phyloP scores from a whole-genome alignment of 2,888 invertebrate species.

The Sminthurinus aureus region DNA sequence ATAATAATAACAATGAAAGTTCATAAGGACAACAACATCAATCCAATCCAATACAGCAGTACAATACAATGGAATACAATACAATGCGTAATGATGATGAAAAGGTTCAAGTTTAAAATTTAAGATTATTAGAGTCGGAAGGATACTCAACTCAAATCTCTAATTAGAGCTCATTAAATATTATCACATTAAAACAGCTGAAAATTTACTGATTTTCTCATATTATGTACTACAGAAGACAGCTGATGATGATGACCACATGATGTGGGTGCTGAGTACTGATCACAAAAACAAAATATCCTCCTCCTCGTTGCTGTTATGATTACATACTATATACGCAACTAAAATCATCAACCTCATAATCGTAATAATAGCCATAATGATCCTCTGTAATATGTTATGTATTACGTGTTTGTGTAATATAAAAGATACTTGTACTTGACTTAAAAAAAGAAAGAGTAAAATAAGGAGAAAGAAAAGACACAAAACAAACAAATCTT shows the following conservation, averaged over 20 bases:
- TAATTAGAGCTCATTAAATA: slow-evolving; percentile 40
- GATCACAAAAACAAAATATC: background rate
- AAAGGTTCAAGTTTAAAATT: slow-evolving; percentile 3
- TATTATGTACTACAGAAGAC: too few species aligned
- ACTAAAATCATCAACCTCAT: background rate
- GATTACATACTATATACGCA: background rate
- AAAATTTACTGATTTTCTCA: background rate
- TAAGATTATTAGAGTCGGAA: background rate
- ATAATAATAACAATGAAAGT: background rate
- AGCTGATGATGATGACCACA: background rate
- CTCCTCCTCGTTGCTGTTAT: background rate
- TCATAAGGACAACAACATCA: too few species aligned
- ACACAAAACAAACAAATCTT: too few species aligned
- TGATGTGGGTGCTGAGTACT: slow-evolving; percentile 23
- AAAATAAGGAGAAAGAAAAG: too few species aligned
- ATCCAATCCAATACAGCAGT: too few species aligned
- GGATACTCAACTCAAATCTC: slow-evolving; percentile 21
- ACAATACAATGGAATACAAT: background rate
- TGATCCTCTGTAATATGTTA: too few species aligned
- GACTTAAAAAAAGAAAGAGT: too few species aligned
- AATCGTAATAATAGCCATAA: background rate
- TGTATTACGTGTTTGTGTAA: too few species aligned
- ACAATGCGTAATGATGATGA: background rate
- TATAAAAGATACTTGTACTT: too few species aligned
- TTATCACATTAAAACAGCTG: slow-evolving; percentile 30